Percentiles rank a stretch among this genome's conserved stretches.
Conservation (phyloP, 2,888 invertebrate genomes). For the Erebia palarica region DNA sequence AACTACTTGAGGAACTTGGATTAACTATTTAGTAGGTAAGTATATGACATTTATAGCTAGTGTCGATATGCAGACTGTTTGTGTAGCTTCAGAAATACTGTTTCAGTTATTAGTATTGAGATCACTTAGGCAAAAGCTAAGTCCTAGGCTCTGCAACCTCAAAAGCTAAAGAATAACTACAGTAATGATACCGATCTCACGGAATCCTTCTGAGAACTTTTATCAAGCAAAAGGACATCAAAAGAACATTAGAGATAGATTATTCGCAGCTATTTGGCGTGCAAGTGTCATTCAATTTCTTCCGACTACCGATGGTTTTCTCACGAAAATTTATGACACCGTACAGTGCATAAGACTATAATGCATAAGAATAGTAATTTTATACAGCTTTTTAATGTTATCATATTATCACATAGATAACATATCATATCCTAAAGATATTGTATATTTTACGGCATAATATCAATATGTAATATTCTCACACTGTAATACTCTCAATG, state of each 20-base stretch:
- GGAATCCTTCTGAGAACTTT: slow-evolving; percentile 11
- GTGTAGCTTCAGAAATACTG: no score
- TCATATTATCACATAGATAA: not conserved
- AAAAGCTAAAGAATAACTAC: not conserved
- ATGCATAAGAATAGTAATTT: no score
- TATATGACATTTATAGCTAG: no score
- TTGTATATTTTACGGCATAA: no score
- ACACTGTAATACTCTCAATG: no score
- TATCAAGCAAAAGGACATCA: slow-evolving; percentile 21
- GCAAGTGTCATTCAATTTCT: slow-evolving; percentile 19
- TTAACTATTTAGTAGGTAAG: no score
- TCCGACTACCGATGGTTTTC: slow-evolving; percentile 19
- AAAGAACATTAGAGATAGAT: slow-evolving; percentile 26
- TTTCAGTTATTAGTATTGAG: no score
- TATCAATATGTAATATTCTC: no score
- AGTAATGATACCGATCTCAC: slow-evolving; percentile 10
- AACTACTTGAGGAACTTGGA: no score
- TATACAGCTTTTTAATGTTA: not conserved
- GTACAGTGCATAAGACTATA: not conserved
- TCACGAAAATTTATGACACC: not conserved
- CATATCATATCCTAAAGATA: no score
- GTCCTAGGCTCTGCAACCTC: not conserved
- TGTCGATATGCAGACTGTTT: no score
- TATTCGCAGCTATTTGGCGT: slow-evolving; percentile 22
- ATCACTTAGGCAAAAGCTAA: not conserved